These are phyloP conservation scores for Peromyscus maniculatus DNA, from an alignment of 2,113 vertebrate genomes.

Conservation along the genomic window DNA sequence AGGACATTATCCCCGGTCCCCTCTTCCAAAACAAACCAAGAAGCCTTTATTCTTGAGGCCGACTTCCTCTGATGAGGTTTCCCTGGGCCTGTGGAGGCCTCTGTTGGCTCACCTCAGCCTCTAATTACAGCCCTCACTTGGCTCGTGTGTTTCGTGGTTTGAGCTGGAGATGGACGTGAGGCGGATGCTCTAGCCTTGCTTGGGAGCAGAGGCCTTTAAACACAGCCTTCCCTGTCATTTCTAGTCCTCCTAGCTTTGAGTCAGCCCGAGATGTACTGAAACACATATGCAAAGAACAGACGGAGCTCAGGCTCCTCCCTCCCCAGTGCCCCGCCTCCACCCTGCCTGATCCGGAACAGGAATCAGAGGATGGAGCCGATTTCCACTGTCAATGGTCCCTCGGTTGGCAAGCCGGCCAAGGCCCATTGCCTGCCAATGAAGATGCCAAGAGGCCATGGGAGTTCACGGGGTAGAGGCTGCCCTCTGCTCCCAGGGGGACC, in stretches of 20 bases:
- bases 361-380: conserved; percentile 7
- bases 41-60: conserved; percentile 35
- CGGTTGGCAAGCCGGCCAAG: neutral
- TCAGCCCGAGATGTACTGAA: conserved; percentile 42
- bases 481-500: neutral
- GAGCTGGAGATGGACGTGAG: conserved; percentile 38
- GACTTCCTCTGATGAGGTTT: conserved; percentile 75
- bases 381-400: neutral
- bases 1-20: neutral
- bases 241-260: conserved; percentile 1
- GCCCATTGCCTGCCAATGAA: neutral
- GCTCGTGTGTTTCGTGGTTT: conserved; percentile 50
- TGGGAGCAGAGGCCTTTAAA: conserved; percentile 53
- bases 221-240: conserved; percentile 58
- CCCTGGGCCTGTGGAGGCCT: neutral
- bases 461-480: neutral
- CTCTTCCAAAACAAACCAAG: conserved; percentile 59
- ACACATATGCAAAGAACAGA: conserved; percentile 12
- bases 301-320: neutral
- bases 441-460: neutral
- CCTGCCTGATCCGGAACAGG: conserved; percentile 26
- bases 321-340: neutral
- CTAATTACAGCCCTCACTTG: conserved; percentile 64
- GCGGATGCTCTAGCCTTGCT: conserved; percentile 24
- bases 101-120: conserved; percentile 45